Evolutionary conservation across 1,140 invertebrate genomes (phyloP), one percentile per base, ranked within the genome.

Genomic region (Drosophila nasuta): DNA sequence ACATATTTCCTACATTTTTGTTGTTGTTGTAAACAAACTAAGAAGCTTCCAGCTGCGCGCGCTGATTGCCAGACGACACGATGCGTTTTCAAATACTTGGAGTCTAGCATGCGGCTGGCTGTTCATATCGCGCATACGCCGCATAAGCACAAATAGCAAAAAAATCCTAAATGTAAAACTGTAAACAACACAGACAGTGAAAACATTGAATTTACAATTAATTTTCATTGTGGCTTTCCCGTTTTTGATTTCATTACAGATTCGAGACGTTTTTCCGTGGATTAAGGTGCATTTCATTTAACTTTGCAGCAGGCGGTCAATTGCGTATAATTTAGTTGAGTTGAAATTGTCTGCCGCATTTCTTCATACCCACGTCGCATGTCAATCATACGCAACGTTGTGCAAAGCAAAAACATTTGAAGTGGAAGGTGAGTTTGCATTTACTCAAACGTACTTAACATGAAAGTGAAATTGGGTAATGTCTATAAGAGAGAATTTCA

Each of bases 11-110:
- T 13, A 17, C 25, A 54, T 57, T 28, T 38, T 46, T 48, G 7
- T 33, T 30, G 13, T 52, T 51, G 28, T 11, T 52, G 51, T 76
- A 89, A 85, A 89, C 74, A 89, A 89, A 81, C 68, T 73, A 77
- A 89, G 81, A 79, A 88, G 78, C 41, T 81, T 89, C 86, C 85
- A 81, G 85, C 85, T 89, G 85, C 76, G 85, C 69, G 62, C 85
- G 85, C 67, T 89, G 85, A 89, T 89, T 90, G 85, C 77, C 77
- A 73, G 70, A 78, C 81, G 85, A 89, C 83, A 89, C 64, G 85
- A 85, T 88, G 85, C 85, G 68, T 88, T 88, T 88, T 88, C 77
- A 87, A 87, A 87, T 79, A 82, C 62, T 25, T 25, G 20, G 20
- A 20, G 20, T 20, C 20, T 20, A 20, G 20, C 20, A 20, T 20